phyloP scores from a whole-genome alignment of 2,797 vertebrate genomes.

The Erethizon dorsatum region DNA sequence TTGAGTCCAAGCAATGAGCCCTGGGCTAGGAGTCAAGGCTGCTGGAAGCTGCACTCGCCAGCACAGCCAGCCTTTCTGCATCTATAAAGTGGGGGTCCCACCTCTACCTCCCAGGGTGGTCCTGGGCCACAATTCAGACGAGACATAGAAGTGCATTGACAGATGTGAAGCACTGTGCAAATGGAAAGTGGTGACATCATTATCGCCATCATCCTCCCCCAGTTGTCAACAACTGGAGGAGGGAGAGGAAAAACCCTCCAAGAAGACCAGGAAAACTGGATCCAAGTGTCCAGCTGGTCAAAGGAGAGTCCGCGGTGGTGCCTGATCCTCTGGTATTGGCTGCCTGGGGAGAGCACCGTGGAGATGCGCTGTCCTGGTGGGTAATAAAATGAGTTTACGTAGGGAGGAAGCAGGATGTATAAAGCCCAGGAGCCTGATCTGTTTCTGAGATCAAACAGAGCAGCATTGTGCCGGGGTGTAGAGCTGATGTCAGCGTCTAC shows the following conservation, averaged over 20 bases:
- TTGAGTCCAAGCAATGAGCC: not conserved
- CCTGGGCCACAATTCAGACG: not conserved
- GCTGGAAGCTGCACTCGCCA: not conserved
- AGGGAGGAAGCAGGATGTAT: conserved; percentile 92
- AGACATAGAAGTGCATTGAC: not conserved
- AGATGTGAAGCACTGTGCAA: not conserved
- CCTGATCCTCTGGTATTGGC: conserved; percentile 85
- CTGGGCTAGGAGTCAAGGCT: not conserved
- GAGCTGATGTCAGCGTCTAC: conserved; percentile 92
- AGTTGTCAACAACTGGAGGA: conserved; percentile 34
- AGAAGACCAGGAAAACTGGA: conserved; percentile 71
- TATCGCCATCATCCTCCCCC: not conserved
- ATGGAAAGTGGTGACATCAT: conserved; percentile 64
- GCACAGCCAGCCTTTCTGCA: not conserved
- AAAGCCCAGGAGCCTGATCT: conserved; percentile 92
- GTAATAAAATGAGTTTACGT: conserved; percentile 91
- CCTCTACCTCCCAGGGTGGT: not conserved
- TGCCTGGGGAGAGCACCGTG: conserved; percentile 85
- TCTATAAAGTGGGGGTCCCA: not conserved
- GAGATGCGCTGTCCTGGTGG: conserved; percentile 90
- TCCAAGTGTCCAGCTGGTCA: conserved; percentile 86
- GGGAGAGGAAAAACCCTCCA: not conserved
- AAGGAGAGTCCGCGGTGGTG: conserved; percentile 84
- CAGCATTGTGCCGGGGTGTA: conserved; percentile 91
- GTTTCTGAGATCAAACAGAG: conserved; percentile 92